These are phyloP conservation scores for Palythoa caribaeorum DNA, from an alignment of 92 coral and sea anemone species.

Conservation along the genomic window DNA sequence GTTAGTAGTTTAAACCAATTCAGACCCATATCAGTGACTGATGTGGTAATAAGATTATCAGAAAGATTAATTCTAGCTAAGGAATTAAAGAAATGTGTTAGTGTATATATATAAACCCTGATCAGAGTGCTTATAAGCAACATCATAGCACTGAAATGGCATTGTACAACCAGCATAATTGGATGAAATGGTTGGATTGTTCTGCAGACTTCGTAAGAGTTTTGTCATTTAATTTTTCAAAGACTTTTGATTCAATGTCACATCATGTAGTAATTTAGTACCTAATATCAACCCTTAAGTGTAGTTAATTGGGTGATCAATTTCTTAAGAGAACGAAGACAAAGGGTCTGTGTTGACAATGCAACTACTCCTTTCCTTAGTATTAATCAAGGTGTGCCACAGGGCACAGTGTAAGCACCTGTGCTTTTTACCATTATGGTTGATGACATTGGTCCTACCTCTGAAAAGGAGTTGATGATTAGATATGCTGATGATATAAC, in stretches of 20 bases:
- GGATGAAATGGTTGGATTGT: slow-evolving; percentile 42
- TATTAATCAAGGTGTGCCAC: background rate
- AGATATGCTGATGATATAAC: background rate
- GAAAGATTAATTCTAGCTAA: slow-evolving; percentile 20
- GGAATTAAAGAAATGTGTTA: slow-evolving; percentile 21
- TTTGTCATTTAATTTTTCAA: slow-evolving; percentile 21
- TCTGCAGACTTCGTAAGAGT: slow-evolving; percentile 41
- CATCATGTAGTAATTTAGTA: slow-evolving; percentile 24
- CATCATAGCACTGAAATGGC: slow-evolving; percentile 34
- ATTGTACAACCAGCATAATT: slow-evolving; percentile 37
- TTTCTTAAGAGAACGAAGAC: background rate
- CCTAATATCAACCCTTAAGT: slow-evolving; percentile 16
- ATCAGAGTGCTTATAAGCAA: slow-evolving; percentile 38
- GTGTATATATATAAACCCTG: slow-evolving; percentile 27
- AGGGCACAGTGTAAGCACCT: background rate
- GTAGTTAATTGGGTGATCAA: slow-evolving; percentile 20
- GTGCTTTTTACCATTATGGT: background rate
- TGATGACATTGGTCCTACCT: background rate
- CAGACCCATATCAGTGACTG: slow-evolving; percentile 50
- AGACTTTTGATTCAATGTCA: slow-evolving; percentile 29
- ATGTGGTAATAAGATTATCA: slow-evolving; percentile 26
- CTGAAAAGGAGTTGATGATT: background rate
- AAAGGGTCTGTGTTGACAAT: background rate
- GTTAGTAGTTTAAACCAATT: slow-evolving; percentile 22
- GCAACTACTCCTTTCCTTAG: background rate